Conservation (phyloP, 2,797 vertebrate genomes). For the Gadopsis bispinosus region DNA sequence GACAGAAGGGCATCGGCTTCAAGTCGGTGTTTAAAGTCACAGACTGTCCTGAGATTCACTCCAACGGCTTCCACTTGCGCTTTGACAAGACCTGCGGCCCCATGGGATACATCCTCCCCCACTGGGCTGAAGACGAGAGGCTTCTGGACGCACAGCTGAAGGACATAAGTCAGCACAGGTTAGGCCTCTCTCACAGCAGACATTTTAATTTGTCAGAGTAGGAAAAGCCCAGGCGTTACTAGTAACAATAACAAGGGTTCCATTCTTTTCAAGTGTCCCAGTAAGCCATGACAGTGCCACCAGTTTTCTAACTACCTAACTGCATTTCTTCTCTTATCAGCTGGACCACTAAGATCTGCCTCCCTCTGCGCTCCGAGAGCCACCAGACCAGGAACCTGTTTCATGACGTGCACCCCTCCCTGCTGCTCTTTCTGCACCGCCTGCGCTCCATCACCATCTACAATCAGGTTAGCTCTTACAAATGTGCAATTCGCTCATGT, state of each 20-base stretch:
- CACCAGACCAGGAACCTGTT: constrained; percentile 87
- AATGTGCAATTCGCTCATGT: neutral
- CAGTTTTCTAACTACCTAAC: neutral
- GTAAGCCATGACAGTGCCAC: neutral
- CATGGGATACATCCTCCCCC: constrained; percentile 89
- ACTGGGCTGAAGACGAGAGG: constrained; percentile 82
- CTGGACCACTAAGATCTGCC: constrained; percentile 87
- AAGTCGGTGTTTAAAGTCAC: constrained; percentile 89
- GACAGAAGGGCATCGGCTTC: constrained; percentile 89
- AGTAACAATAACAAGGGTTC: neutral
- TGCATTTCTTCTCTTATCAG: constrained; percentile 58
- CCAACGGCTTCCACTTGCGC: constrained; percentile 85
- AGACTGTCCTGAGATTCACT: constrained; percentile 88
- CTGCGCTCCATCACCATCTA: constrained; percentile 85
- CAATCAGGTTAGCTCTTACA: constrained; percentile 75
- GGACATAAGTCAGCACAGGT: constrained; percentile 75
- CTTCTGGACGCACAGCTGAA: constrained; percentile 62
- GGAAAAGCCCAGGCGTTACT: neutral
- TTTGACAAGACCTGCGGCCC: constrained; percentile 86
- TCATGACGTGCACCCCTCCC: constrained; percentile 86
- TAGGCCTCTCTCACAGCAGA: neutral
- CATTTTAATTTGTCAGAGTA: neutral
- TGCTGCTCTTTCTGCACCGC: constrained; percentile 88
- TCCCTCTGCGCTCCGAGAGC: constrained; percentile 84
- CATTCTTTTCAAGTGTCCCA: neutral